These are phyloP conservation scores for Sitodiplosis mosellana DNA, from an alignment of 1,140 invertebrate genomes.

Conservation along the genomic window DNA sequence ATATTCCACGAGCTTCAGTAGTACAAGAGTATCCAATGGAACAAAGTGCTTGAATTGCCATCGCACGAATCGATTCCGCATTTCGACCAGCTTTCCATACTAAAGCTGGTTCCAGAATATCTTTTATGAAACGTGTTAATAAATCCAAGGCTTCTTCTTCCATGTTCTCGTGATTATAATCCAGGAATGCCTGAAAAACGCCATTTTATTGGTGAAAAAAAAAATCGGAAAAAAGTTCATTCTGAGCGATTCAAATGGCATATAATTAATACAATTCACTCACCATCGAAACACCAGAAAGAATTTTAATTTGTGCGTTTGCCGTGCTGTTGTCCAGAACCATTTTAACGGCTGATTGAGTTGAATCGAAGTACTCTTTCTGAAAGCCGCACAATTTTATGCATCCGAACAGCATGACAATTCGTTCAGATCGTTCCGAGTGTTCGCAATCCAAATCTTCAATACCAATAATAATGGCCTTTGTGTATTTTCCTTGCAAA, in stretches of 20 bases:
- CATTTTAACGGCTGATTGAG: conserved; percentile 13
- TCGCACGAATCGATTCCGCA: conserved; percentile 59
- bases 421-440: conserved; percentile 16
- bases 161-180: too few relatives aligned
- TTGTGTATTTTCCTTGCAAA: conserved; percentile 14
- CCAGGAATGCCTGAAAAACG: too few relatives aligned
- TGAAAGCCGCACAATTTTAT: conserved; percentile 15
- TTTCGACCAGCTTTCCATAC: conserved; percentile 66
- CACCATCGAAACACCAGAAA: conserved; percentile 16
- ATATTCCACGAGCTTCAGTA: conserved; percentile 11
- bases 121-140: conserved; percentile 18
- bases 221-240: too few relatives aligned
- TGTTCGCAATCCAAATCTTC: conserved; percentile 14
- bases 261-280: too few relatives aligned
- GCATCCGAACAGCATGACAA: conserved; percentile 17
- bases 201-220: too few relatives aligned
- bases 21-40: conserved; percentile 38
- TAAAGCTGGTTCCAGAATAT: conserved; percentile 54
- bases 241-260: too few relatives aligned
- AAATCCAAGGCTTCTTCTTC: conserved; percentile 11
- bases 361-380: conserved; percentile 9
- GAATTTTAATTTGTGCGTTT: conserved; percentile 18
- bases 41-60: conserved; percentile 56
- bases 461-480: conserved; percentile 11
- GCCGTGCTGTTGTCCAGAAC: conserved; percentile 17